phyloP scores from a whole-genome alignment of 2,113 vertebrate genomes.

The Empidonax alnorum region DNA sequence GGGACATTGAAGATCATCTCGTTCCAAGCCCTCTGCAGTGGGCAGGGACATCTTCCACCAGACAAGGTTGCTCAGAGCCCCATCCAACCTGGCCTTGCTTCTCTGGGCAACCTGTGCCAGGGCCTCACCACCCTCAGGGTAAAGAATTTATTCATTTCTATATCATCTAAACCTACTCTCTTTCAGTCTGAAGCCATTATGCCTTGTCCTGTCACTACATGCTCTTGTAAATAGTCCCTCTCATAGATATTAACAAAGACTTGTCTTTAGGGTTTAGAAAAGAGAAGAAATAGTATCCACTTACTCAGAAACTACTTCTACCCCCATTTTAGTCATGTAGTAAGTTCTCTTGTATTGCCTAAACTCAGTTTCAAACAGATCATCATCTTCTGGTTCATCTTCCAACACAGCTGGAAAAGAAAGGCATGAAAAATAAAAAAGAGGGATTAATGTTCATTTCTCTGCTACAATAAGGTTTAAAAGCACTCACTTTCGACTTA shows the following conservation, averaged over 20 bases:
- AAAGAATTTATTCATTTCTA: neutral
- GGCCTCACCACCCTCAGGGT: neutral
- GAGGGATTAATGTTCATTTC: neutral
- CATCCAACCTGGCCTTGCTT: neutral
- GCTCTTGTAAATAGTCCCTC: neutral
- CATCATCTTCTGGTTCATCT: constrained; percentile 92
- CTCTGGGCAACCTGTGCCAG: neutral
- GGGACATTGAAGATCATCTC: neutral
- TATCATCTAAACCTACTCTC: neutral
- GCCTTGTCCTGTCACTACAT: neutral
- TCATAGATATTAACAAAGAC: neutral
- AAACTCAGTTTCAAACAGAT: constrained; percentile 97
- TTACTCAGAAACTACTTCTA: constrained; percentile 96
- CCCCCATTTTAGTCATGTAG: constrained; percentile 97
- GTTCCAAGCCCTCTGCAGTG: neutral
- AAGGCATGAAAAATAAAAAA: neutral
- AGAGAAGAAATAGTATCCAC: constrained; percentile 40
- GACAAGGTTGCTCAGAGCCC: neutral
- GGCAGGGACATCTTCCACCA: too few species aligned
- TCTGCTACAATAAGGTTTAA: neutral
- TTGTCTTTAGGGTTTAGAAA: neutral
- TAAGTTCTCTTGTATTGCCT: constrained; percentile 97
- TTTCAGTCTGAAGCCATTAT: neutral
- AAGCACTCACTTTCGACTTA: neutral
- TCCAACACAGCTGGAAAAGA: constrained; percentile 73